phyloP scores from a whole-genome alignment of 2,113 vertebrate species.

The Syrmaticus mikado region DNA sequence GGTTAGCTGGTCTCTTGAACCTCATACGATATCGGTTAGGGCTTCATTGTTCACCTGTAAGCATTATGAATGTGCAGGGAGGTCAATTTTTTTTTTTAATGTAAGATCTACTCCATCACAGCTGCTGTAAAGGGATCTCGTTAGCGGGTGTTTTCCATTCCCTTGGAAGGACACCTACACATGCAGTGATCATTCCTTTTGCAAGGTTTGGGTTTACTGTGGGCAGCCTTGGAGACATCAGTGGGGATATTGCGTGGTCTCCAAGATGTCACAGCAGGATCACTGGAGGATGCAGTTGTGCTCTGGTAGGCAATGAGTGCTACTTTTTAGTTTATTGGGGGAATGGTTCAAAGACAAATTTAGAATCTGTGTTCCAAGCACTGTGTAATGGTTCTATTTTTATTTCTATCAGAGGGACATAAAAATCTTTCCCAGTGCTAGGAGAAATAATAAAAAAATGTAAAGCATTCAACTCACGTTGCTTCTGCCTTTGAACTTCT shows the following conservation, averaged over 20 bases:
- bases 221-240: constrained; percentile 77
- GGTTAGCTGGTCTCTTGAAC: not conserved
- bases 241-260: constrained; percentile 55
- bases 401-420: not conserved
- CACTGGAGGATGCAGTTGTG: constrained; percentile 32
- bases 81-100: not conserved
- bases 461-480: not conserved
- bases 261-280: constrained; percentile 46
- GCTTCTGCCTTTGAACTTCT: not conserved
- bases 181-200: constrained; percentile 31
- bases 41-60: not conserved
- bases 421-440: constrained; percentile 6
- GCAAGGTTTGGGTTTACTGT: constrained; percentile 82
- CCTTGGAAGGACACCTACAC: not conserved
- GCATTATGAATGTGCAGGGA: too few relatives aligned
- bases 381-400: constrained; percentile 49
- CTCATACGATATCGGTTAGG: not conserved
- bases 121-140: not conserved
- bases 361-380: constrained; percentile 15
- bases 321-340: not conserved
- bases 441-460: not conserved
- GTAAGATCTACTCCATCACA: not conserved
- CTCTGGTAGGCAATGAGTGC: constrained; percentile 64
- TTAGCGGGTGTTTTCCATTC: constrained; percentile 31
- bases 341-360: constrained; percentile 7